Base-by-base conservation (phyloP, 37 sponge, comb jelly and placozoan genomes). In the Corticium candelabrum region DNA sequence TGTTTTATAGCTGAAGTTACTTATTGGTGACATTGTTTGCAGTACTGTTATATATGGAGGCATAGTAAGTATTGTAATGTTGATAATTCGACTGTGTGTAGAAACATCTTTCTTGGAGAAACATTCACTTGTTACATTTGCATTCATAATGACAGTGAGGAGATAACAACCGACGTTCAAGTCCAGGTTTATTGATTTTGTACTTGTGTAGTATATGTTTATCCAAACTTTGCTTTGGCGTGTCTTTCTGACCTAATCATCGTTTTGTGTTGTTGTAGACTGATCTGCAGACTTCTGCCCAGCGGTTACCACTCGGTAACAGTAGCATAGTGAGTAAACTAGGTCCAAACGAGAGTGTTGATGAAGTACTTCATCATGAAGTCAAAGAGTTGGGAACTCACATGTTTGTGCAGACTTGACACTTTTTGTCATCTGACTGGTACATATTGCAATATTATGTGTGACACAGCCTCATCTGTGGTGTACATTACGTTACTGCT, bases 321-420 rank as follows among this genome's bases (percentile, higher is more conserved):
- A 70, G 21, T 32, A 4, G 5, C 73, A 7, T 21, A 27, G 62
- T 50, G 11, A 27, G 11, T 11, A 21, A 50, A 21, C 62, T 50
- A 27, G 62, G 15, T 11, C 21, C 62, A 21, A 50, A 50, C 21
- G 62, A 50, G n/a, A 70, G 73, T 29, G 21, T 70, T 4, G 73
- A 70, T 70, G 34, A 70, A 7, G 35, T 70, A 4, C 7, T 70
- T n/a, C 32, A 32, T 4, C 73, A 70, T 29, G 73, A 70, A 15
- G 73, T 70, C 34, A 70, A 70, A 32, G 73, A 70, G 35, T 15
- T 70, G 73, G 73, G 73, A 7, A 70, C 73, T n/a, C 73, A 70
- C 73, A 70, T 70, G 73, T 70, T n/a, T n/a, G n/a, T n/a, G n/a
- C n/a, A n/a, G n/a, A n/a, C n/a, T n/a, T n/a, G 21, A 50, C 62